A percentile compares a stretch with the other conserved stretches of the same genome.
These are phyloP conservation scores for Lycaon pictus DNA, from an alignment of 2,113 vertebrate genomes.

Conservation along the genomic window DNA sequence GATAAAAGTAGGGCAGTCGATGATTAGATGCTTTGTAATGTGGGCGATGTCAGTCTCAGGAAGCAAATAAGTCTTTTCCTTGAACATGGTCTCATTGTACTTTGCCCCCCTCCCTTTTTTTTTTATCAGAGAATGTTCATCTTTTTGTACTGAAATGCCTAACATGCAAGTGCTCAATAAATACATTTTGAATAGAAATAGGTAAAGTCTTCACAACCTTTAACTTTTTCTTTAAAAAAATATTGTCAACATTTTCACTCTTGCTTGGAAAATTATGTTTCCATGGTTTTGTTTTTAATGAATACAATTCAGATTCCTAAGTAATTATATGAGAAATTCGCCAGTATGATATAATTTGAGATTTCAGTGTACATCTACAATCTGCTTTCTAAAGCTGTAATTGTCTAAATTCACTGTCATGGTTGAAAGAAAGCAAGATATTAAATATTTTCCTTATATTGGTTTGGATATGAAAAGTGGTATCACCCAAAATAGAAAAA, in stretches of 20 bases:
- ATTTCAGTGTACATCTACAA: not conserved
- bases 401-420: not conserved
- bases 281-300: constrained; percentile 40
- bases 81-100: not conserved
- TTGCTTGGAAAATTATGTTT: constrained; percentile 4
- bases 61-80: not conserved
- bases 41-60: not conserved
- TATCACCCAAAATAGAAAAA: not conserved
- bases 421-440: not conserved
- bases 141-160: not conserved
- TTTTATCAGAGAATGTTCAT: not conserved
- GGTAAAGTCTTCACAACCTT: not conserved
- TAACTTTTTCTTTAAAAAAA: not conserved
- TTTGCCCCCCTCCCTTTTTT: not conserved
- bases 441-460: constrained; percentile 50
- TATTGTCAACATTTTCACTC: not conserved
- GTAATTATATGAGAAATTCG: not conserved
- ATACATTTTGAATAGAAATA: not conserved
- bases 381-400: constrained; percentile 35
- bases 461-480: not conserved
- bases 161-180: not conserved
- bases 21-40: not conserved
- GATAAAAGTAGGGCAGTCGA: not conserved
- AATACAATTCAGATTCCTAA: not conserved
- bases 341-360: not conserved